These are phyloP conservation scores for Brachionichthys hirsutus DNA, from an alignment of 2,113 vertebrate genomes.

Conservation along the genomic window DNA sequence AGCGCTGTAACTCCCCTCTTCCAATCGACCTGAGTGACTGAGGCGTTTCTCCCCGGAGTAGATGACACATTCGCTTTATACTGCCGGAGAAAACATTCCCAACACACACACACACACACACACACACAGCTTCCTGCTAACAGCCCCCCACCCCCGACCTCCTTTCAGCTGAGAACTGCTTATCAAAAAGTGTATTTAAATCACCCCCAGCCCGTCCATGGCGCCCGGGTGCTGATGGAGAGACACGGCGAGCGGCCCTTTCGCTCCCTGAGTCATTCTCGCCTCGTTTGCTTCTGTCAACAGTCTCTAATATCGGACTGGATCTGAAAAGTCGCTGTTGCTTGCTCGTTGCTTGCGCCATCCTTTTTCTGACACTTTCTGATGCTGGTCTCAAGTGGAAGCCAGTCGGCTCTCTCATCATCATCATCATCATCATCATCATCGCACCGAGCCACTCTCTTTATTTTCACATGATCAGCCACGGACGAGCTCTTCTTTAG, in stretches of 20 bases:
- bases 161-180: constrained; percentile 19
- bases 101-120: background rate
- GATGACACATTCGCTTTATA: constrained; percentile 19
- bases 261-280: constrained; percentile 14
- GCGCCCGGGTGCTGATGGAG: constrained; percentile 4
- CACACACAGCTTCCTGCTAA: background rate
- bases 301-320: constrained; percentile 28
- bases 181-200: constrained; percentile 23
- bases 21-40: constrained; percentile 6
- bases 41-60: constrained; percentile 28
- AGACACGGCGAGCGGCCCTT: constrained; percentile 3
- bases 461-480: too few relatives aligned
- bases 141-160: constrained; percentile 24
- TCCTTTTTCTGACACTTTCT: constrained; percentile 36
- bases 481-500: too few relatives aligned
- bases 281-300: constrained; percentile 28
- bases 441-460: too few relatives aligned
- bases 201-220: constrained; percentile 1
- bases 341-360: constrained; percentile 37
- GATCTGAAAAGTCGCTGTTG: constrained; percentile 43
- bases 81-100: background rate
- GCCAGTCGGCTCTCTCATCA: background rate
- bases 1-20: constrained; percentile 17
- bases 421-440: background rate
- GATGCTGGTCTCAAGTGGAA: constrained; percentile 20